Evolutionary conservation across 2,888 invertebrate genomes (phyloP).

Genomic region (Yponomeuta sedellus): DNA sequence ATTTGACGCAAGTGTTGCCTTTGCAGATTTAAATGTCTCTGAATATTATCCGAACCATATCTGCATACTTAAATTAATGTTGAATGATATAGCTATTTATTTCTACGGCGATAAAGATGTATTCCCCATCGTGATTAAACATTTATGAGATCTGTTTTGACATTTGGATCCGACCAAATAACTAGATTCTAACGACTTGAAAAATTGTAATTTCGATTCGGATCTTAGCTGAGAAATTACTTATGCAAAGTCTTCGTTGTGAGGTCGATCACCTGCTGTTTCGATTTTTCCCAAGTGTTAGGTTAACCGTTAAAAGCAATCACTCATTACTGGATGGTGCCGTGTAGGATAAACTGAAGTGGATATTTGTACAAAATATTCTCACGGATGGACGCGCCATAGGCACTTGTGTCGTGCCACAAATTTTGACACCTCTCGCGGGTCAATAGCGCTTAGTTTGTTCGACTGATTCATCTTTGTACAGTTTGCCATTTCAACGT

Average conservation of each 20-base stretch:
- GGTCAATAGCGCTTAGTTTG: slow-evolving; percentile 54
- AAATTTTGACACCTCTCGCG: slow-evolving; percentile 64
- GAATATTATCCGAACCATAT: slow-evolving; percentile 3
- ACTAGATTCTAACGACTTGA: slow-evolving; percentile 4
- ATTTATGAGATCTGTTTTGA: slow-evolving; percentile 6
- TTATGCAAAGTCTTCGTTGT: slow-evolving; percentile 50
- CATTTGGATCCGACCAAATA: slow-evolving; percentile 3
- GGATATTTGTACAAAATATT: slow-evolving; percentile 70
- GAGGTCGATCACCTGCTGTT: slow-evolving; percentile 49
- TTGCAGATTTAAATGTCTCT: slow-evolving; percentile 10
- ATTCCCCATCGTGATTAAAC: slow-evolving; percentile 4
- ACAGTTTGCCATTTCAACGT: slow-evolving; percentile 39
- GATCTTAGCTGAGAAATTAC: slow-evolving; percentile 33
- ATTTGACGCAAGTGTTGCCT: slow-evolving; percentile 1
- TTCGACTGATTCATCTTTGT: slow-evolving; percentile 54
- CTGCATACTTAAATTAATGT: slow-evolving; percentile 7
- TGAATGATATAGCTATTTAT: slow-evolving; percentile 2
- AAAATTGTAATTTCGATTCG: slow-evolving; percentile 8
- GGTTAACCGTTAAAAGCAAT: slow-evolving; percentile 62
- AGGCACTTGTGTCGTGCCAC: slow-evolving; percentile 55
- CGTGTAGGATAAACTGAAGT: slow-evolving; percentile 58
- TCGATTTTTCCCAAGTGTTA: slow-evolving; percentile 54
- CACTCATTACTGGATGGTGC: slow-evolving; percentile 62
- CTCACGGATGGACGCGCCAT: slow-evolving; percentile 55
- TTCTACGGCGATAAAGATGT: slow-evolving; percentile 8